phyloP scores from a whole-genome alignment of 2,113 vertebrate genomes.

The Sakesphorus luctuosus region DNA sequence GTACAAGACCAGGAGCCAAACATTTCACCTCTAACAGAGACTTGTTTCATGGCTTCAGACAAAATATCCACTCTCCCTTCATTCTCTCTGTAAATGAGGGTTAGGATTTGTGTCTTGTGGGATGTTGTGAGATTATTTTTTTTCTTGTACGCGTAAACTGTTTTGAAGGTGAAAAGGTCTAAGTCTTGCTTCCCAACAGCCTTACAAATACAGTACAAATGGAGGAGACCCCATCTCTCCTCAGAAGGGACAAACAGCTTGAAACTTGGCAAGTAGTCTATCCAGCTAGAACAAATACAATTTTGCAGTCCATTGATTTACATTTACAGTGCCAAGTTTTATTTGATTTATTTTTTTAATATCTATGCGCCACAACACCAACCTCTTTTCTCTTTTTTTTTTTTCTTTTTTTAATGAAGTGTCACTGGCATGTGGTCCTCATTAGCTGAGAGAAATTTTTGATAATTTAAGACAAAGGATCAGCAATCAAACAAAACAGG shows the following conservation, averaged over 20 bases:
- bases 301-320: conserved; percentile 60
- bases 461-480: not conserved
- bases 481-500: not conserved
- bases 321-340: conserved; percentile 47
- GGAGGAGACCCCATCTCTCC: not conserved
- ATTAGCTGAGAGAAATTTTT: not conserved
- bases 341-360: conserved; percentile 38
- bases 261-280: not conserved
- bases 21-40: not conserved
- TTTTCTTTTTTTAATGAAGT: not conserved
- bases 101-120: not conserved
- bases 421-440: not conserved
- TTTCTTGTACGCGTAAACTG: not conserved
- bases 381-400: not conserved
- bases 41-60: not conserved
- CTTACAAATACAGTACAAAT: not conserved
- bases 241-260: not conserved
- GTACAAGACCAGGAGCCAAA: not conserved
- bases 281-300: conserved; percentile 50
- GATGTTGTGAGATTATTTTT: not conserved
- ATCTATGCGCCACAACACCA: not conserved
- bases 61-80: not conserved
- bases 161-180: not conserved
- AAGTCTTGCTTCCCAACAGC: not conserved
- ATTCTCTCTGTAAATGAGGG: not conserved